phyloP scores from a whole-genome alignment of 2,797 vertebrate species.

The Varecia variegata region DNA sequence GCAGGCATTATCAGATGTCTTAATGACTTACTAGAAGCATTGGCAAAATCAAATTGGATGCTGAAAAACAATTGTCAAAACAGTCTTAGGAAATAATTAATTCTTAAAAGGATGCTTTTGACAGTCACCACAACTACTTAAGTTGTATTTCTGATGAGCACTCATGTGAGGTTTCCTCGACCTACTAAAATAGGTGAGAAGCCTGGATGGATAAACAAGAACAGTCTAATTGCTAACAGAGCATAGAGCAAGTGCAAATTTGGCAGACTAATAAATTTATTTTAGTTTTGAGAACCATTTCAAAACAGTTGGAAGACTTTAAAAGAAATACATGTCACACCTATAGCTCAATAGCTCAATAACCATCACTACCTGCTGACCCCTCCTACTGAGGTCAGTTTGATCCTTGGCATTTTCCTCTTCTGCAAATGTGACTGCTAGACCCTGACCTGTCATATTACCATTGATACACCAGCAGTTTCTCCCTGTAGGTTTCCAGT shows the following conservation, averaged over 20 bases:
- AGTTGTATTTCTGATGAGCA: not conserved
- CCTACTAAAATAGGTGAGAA: not conserved
- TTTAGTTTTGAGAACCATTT: constrained; percentile 12
- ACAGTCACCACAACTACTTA: not conserved
- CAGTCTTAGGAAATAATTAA: not conserved
- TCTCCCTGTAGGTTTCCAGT: not conserved
- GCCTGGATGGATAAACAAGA: not conserved
- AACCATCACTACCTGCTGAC: not conserved
- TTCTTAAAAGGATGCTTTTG: not conserved
- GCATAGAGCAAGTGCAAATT: not conserved
- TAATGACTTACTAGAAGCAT: not conserved
- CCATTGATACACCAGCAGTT: not conserved
- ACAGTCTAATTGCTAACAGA: not conserved
- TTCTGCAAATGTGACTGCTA: not conserved
- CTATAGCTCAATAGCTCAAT: not conserved
- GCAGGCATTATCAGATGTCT: not conserved
- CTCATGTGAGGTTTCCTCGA: not conserved
- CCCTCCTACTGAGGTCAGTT: not conserved
- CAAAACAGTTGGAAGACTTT: constrained; percentile 20
- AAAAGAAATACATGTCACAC: not conserved
- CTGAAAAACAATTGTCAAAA: not conserved
- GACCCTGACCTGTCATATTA: not conserved
- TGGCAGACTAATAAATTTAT: not conserved
- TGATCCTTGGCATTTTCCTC: not conserved
- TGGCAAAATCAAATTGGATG: not conserved